Conservation (phyloP, 2,797 vertebrate genomes). For the Psittacula echo region DNA sequence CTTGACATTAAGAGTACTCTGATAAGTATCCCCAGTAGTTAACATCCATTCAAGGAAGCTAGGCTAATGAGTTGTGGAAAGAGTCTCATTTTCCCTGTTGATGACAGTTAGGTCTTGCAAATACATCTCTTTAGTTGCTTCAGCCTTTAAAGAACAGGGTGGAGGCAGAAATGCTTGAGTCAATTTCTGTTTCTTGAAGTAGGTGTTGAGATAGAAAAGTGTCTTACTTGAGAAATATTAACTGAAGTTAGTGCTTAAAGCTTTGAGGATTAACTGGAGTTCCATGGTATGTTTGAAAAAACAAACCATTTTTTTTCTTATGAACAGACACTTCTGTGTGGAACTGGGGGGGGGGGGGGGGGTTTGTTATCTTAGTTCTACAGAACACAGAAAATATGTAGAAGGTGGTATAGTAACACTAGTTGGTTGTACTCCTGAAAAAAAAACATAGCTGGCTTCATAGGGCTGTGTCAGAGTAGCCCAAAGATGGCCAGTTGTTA, state of each 20-base stretch:
- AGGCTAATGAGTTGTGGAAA: background rate
- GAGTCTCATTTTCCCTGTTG: background rate
- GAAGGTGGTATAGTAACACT: background rate
- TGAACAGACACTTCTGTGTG: background rate
- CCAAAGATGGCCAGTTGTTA: background rate
- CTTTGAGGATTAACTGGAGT: background rate
- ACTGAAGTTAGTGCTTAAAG: background rate
- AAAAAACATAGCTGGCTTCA: background rate
- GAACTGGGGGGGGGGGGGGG: accelerated
- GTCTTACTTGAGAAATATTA: background rate
- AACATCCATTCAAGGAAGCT: background rate
- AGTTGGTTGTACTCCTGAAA: background rate
- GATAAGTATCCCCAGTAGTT: background rate
- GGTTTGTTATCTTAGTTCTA: background rate
- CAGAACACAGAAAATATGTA: background rate
- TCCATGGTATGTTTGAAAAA: background rate
- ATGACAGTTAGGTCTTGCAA: background rate
- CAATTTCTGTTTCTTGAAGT: background rate
- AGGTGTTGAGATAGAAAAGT: background rate
- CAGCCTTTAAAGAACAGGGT: background rate
- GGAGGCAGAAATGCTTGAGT: background rate
- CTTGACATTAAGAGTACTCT: background rate
- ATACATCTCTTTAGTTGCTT: background rate
- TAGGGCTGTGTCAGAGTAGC: background rate
- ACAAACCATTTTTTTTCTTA: background rate